Percentiles rank a stretch among this genome's conserved stretches.
These are phyloP conservation scores for Oryzias curvinotus DNA, from an alignment of 2,113 vertebrate genomes.

Conservation along the genomic window DNA sequence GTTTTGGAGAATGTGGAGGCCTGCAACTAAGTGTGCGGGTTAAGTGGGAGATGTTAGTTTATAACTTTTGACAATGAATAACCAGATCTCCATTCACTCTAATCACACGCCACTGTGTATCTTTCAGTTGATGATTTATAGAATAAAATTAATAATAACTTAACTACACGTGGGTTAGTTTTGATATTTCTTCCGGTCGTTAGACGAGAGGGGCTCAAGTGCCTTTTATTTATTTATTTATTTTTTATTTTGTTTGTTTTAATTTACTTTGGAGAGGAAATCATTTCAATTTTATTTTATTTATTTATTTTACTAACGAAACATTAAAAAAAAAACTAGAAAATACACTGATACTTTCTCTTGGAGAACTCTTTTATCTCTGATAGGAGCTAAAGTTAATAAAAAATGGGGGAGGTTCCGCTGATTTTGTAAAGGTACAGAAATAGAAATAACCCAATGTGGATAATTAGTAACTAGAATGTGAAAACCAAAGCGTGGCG, in stretches of 20 bases:
- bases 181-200: slow-evolving; percentile 60
- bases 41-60: slow-evolving; percentile 80
- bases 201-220: slow-evolving; percentile 23
- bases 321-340: neutral
- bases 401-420: slow-evolving; percentile 73
- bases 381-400: slow-evolving; percentile 66
- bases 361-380: slow-evolving; percentile 13
- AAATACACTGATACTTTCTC: slow-evolving; percentile 3
- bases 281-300: slow-evolving; percentile 18
- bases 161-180: slow-evolving; percentile 88
- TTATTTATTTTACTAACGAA: neutral
- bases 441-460: slow-evolving; percentile 68
- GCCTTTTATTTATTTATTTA: slow-evolving; percentile 25
- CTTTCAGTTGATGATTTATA: slow-evolving; percentile 99
- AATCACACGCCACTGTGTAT: slow-evolving; percentile 90
- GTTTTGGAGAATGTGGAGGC: slow-evolving; percentile 74
- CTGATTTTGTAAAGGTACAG: slow-evolving; percentile 73
- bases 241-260: slow-evolving; percentile 9
- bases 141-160: slow-evolving; percentile 97
- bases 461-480: slow-evolving; percentile 82
- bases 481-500: slow-evolving; percentile 64
- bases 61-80: slow-evolving; percentile 93
- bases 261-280: neutral
- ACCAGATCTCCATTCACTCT: slow-evolving; percentile 87
- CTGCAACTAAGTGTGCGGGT: slow-evolving; percentile 69